Evolutionary conservation across 2,797 vertebrate species (phyloP), one percentile per base, ranked within the genome.

Genomic region (Urosaurus nigricauda): DNA sequence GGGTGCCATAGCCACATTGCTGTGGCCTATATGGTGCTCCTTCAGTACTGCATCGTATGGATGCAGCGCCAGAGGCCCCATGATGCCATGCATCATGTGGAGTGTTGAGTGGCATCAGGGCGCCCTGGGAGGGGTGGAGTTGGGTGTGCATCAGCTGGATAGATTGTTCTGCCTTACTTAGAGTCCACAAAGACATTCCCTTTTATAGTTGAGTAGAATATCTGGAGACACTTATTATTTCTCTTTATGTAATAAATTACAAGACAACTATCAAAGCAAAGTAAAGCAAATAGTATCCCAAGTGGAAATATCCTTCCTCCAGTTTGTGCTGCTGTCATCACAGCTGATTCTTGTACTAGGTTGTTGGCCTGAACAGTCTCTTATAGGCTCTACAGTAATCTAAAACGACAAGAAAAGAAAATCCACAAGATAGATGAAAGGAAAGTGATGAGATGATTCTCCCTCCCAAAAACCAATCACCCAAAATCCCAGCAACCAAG

Each of bases 221-320:
- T 56, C 12, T 24, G 26, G 82, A 71, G 32, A 35, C 17, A 6
- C 73, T 68, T 77, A 83, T 19, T 37, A 29, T 51, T 73, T 87
- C 70, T 35, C 53, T 63, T 75, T 29, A 68, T 51, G 14, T 12
- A 56, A 70, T 79, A 84, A 74, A 11, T 12, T 40, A 68, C 8
- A 75, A 26, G 37, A 65, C 13, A 90, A 56, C 35, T 87, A 78
- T 21, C 47, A 92, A 85, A 94, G 86, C 56, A 90, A 89, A 93
- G 37, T 43, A 90, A 91, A 37, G 35, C 14, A 92, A 92, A 93
- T 90, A 85, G 83, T 89, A 90, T 81, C 43, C 95, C 92, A 83
- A 13, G 81, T 91, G 86, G 85, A 79, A 70, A 93, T 92, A 63
- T 83, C 56, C 88, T 90, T 19, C 40, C 32, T 93, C n/a, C 2